Evolutionary conservation across 2,113 vertebrate genomes (phyloP).

Genomic region (Lepisosteus oculatus): DNA sequence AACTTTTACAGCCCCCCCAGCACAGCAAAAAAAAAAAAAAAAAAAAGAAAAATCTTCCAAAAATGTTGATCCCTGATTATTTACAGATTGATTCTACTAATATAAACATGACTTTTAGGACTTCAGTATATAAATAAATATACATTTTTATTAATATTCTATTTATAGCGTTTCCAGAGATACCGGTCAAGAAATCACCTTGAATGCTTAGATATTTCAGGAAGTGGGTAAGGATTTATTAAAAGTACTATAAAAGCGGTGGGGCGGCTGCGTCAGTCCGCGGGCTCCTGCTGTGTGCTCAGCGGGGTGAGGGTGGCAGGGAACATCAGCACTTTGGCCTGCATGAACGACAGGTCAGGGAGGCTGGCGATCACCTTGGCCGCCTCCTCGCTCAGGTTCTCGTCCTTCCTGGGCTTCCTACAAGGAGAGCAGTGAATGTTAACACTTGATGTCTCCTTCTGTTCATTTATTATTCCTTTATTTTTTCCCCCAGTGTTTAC

Average conservation of each 20-base stretch:
- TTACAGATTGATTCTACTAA: constrained; percentile 77
- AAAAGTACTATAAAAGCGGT: constrained; percentile 43
- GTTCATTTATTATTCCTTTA: too few species aligned
- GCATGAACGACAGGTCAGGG: constrained; percentile 91
- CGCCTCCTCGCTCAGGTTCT: constrained; percentile 90
- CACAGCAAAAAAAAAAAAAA: constrained; percentile 62
- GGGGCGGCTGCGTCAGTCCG: constrained; percentile 56
- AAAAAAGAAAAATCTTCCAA: constrained; percentile 57
- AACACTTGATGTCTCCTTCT: too few species aligned
- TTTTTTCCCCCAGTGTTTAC: too few species aligned
- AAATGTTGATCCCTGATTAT: constrained; percentile 80
- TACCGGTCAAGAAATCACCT: constrained; percentile 76
- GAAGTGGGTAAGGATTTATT: constrained; percentile 35
- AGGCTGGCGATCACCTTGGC: constrained; percentile 77
- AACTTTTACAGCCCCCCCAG: constrained; percentile 71
- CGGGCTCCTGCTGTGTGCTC: constrained; percentile 63
- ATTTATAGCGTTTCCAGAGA: constrained; percentile 79
- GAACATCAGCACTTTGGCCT: constrained; percentile 88
- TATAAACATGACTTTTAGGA: constrained; percentile 72
- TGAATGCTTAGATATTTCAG: constrained; percentile 55
- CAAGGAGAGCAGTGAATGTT: constrained; percentile 7
- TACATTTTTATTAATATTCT: constrained; percentile 59
- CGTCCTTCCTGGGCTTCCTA: constrained; percentile 87
- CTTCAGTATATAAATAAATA: constrained; percentile 84
- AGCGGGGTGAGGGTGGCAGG: constrained; percentile 84